Conservation (phyloP, 2,888 invertebrate genomes). For the Calliphora vomitoria region DNA sequence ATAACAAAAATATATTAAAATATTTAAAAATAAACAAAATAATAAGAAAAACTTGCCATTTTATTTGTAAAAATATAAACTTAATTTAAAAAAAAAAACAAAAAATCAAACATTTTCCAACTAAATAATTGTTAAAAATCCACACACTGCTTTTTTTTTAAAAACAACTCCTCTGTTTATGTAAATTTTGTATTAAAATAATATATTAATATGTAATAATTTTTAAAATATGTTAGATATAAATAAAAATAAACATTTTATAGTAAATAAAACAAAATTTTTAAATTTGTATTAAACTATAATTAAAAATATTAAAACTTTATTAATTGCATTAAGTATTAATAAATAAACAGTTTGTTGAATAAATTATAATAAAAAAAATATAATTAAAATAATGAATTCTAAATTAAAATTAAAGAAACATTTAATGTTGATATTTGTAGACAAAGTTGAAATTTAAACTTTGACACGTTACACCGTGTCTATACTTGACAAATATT, state of each 20-base stretch:
- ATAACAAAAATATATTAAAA: constrained; percentile 30
- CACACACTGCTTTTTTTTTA: constrained; percentile 31
- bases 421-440: background rate
- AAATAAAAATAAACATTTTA: background rate
- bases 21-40: constrained; percentile 1
- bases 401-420: background rate
- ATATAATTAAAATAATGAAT: background rate
- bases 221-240: constrained; percentile 25
- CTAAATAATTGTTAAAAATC: constrained; percentile 40
- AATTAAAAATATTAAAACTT: constrained; percentile 37
- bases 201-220: constrained; percentile 10
- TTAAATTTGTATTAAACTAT: constrained; percentile 11
- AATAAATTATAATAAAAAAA: background rate
- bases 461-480: no score
- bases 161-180: constrained; percentile 28
- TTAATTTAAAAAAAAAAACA: background rate
- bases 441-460: no score
- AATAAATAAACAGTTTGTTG: constrained; percentile 6
- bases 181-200: constrained; percentile 51
- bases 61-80: constrained; percentile 34
- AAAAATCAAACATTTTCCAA: background rate
- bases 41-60: constrained; percentile 46
- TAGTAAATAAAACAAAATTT: constrained; percentile 16
- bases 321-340: constrained; percentile 28
- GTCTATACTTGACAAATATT: no score